phyloP scores from a whole-genome alignment of 2,113 vertebrate genomes.

The Emydocephalus ijimae region DNA sequence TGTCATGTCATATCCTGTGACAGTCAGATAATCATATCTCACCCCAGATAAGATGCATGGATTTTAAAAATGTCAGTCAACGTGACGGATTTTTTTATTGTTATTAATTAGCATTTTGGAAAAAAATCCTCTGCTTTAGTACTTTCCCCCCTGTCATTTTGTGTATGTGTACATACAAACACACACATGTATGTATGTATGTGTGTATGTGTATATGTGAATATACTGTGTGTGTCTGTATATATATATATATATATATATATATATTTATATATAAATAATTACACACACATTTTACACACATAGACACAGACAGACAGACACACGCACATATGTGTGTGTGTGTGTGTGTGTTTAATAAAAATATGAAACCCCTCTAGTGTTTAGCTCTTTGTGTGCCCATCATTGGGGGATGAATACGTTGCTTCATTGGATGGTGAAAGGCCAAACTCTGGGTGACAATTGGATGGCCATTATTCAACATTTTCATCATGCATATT shows the following conservation, averaged over 20 bases:
- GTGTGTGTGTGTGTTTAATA: neutral
- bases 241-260: too few relatives aligned
- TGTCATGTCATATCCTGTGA: constrained; percentile 88
- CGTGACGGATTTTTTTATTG: constrained; percentile 79
- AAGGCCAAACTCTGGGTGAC: constrained; percentile 91
- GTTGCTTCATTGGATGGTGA: constrained; percentile 95
- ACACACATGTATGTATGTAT: too few relatives aligned
- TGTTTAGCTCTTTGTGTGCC: constrained; percentile 78
- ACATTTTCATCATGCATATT: constrained; percentile 98
- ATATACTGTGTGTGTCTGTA: too few relatives aligned
- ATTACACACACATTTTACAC: too few relatives aligned
- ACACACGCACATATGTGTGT: too few relatives aligned
- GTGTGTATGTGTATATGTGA: neutral
- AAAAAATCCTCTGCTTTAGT: constrained; percentile 75
- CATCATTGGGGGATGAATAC: constrained; percentile 87
- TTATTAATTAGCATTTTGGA: constrained; percentile 83
- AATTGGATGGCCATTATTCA: constrained; percentile 85
- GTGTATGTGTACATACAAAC: too few relatives aligned
- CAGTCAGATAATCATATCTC: constrained; percentile 92
- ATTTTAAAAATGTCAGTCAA: constrained; percentile 95
- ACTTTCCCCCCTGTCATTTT: constrained; percentile 50
- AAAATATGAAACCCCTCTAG: constrained; percentile 49
- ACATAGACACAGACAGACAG: too few relatives aligned
- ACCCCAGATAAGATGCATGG: constrained; percentile 86
- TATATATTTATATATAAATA: too few relatives aligned